Percentiles rank a stretch among this genome's conserved stretches.
Conservation (phyloP, 2,888 invertebrate species). For the Melieria picta region DNA sequence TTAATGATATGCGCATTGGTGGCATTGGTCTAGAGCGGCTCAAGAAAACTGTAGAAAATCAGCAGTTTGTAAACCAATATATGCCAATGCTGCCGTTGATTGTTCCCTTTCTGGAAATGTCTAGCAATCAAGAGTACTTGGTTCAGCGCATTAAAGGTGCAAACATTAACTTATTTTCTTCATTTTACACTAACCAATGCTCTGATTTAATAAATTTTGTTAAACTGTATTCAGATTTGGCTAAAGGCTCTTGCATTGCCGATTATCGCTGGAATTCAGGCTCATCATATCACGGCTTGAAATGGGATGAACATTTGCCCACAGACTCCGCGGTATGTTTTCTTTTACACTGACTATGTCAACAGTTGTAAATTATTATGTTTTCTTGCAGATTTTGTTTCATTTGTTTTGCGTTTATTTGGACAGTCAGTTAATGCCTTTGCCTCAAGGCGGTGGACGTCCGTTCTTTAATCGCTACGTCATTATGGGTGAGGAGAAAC, state of each 20-base stretch:
- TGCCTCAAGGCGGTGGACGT: slow-evolving; percentile 74
- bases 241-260: slow-evolving; percentile 85
- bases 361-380: not conserved
- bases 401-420: slow-evolving; percentile 87
- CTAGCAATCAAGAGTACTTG: slow-evolving; percentile 86
- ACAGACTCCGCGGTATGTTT: slow-evolving; percentile 82
- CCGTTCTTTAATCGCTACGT: slow-evolving; percentile 71
- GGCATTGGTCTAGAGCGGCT: slow-evolving; percentile 78
- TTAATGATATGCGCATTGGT: slow-evolving; percentile 75
- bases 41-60: slow-evolving; percentile 75
- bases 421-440: slow-evolving; percentile 80
- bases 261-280: slow-evolving; percentile 91
- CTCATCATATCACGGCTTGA: slow-evolving; percentile 75
- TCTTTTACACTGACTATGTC: not conserved
- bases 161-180: not conserved
- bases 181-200: not conserved
- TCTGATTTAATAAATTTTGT: not conserved
- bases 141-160: slow-evolving; percentile 77
- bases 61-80: slow-evolving; percentile 61
- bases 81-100: slow-evolving; percentile 68
- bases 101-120: slow-evolving; percentile 83
- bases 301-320: slow-evolving; percentile 84
- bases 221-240: slow-evolving; percentile 37
- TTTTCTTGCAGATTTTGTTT: slow-evolving; percentile 76
- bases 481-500: slow-evolving; percentile 63